Conservation (phyloP, 2,888 invertebrate species). For the Drosophila colorata region DNA sequence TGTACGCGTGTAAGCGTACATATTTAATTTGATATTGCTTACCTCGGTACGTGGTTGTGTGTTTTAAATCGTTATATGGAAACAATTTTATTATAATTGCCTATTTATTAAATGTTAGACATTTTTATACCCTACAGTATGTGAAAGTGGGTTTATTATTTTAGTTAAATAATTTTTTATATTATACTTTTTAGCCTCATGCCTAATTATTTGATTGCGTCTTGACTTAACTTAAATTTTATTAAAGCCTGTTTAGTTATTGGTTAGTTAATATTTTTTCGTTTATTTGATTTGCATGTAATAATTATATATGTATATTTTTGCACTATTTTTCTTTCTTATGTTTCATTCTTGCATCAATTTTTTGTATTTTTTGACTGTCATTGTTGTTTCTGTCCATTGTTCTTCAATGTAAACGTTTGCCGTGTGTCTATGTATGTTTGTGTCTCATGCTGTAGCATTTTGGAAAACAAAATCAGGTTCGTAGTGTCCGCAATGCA, state of each 20-base stretch:
- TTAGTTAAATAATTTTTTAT: too few relatives aligned
- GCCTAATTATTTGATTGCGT: constrained; percentile 1
- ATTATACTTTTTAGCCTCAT: constrained; percentile 22
- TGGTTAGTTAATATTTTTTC: constrained; percentile 27
- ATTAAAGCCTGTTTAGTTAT: constrained; percentile 11
- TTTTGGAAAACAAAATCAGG: constrained; percentile 94
- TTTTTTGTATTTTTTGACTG: constrained; percentile 53
- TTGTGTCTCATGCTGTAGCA: constrained; percentile 86
- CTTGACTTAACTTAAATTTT: constrained; percentile 23
- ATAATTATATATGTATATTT: constrained; percentile 13
- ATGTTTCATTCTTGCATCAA: constrained; percentile 40
- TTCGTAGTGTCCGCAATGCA: constrained; percentile 86
- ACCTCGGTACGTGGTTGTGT: too few relatives aligned
- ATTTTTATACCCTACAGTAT: too few relatives aligned
- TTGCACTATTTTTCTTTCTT: constrained; percentile 36
- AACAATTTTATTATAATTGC: not conserved
- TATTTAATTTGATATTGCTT: constrained; percentile 64
- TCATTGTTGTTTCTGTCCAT: constrained; percentile 47
- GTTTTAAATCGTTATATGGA: not conserved
- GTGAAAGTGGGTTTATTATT: not conserved
- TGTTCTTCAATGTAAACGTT: constrained; percentile 42
- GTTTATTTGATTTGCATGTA: constrained; percentile 16
- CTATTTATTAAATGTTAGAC: too few relatives aligned
- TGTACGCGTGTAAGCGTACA: constrained; percentile 3
- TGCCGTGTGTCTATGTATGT: constrained; percentile 46